These are phyloP conservation scores for Thamnophis sirtalis DNA, from an alignment of 2,113 vertebrate genomes.

Conservation along the genomic window DNA sequence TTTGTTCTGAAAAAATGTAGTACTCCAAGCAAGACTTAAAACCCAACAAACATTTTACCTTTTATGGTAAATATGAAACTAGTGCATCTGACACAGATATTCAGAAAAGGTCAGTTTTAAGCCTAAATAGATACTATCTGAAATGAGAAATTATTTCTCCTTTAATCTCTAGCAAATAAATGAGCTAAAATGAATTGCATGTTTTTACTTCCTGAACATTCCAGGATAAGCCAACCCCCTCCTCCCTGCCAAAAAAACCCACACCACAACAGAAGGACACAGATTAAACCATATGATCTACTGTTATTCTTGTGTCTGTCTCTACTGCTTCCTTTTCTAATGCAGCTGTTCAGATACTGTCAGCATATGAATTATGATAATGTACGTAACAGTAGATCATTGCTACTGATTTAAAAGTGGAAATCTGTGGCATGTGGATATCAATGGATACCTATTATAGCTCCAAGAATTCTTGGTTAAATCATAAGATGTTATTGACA, in stretches of 20 bases:
- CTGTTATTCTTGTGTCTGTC: constrained; percentile 51
- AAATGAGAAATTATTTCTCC: constrained; percentile 46
- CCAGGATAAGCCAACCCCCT: constrained; percentile 18
- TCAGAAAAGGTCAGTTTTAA: constrained; percentile 8
- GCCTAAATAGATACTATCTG: constrained; percentile 33
- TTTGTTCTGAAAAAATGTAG: constrained; percentile 2
- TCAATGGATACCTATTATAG: background rate
- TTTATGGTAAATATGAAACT: constrained; percentile 11
- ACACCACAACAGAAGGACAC: constrained; percentile 30
- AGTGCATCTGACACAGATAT: constrained; percentile 23
- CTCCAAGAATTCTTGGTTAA: background rate
- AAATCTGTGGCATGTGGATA: background rate
- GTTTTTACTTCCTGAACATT: constrained; percentile 59
- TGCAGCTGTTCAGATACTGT: constrained; percentile 14
- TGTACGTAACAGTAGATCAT: background rate
- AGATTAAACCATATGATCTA: constrained; percentile 24
- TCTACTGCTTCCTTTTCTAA: constrained; percentile 60
- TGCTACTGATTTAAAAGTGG: background rate
- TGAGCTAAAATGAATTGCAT: constrained; percentile 20
- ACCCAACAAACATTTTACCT: background rate
- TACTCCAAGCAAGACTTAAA: background rate
- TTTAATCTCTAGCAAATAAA: constrained; percentile 52
- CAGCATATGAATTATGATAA: background rate
- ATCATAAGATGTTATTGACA: background rate
- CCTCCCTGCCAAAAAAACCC: background rate